Base-by-base conservation (phyloP, 1,140 invertebrate species). In the Zaprionus africanus region DNA sequence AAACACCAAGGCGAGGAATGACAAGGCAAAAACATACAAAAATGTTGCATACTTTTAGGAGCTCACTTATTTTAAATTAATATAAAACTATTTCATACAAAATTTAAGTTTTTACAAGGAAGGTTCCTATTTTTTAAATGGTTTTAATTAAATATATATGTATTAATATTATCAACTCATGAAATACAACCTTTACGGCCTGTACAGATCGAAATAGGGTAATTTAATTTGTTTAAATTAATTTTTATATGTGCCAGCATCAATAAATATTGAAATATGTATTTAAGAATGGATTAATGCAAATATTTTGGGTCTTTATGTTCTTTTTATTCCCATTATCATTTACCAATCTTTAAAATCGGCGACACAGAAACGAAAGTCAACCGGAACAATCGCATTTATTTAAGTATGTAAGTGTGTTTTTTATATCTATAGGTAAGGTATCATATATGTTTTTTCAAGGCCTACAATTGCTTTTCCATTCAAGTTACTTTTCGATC, bases 381-480 rank as follows among this genome's bases (percentile, higher is more conserved):
- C 41, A 43, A 43, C 41, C 41, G 15, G n/a, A 46, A 46, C 41
- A 46, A 46, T 17, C n/a, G 41, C 41, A 46, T 46, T 11, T 41
- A 41, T 41, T 46, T 43, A n/a, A n/a, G n/a, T 43, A 46, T 46
- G 2, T 46, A 17, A 9, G 46, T 67, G 46, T 56, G 31, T 68
- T 56, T 56, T 19, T 66, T n/a, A 36, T 58, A 38, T 24, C 36
- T 41, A 59, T 56, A 58, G 46, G 53, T 68, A 57, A 17, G 22
- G 22, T 22, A 22, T 22, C 1, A 22, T 58, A 34, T 26, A 28
- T 74, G 22, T 57, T 38, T 59, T 15, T 58, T 62, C 66, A 79
- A 81, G 82, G 75, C 82, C 82, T 82, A 76, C 70, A 78, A 76
- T 76, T 76, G 67, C 76, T 79, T 79, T 78, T 69, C 46, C 46